Percentiles rank a stretch among this genome's conserved stretches.
Conservation (phyloP, 2,888 invertebrate genomes). For the Thyatira batis region DNA sequence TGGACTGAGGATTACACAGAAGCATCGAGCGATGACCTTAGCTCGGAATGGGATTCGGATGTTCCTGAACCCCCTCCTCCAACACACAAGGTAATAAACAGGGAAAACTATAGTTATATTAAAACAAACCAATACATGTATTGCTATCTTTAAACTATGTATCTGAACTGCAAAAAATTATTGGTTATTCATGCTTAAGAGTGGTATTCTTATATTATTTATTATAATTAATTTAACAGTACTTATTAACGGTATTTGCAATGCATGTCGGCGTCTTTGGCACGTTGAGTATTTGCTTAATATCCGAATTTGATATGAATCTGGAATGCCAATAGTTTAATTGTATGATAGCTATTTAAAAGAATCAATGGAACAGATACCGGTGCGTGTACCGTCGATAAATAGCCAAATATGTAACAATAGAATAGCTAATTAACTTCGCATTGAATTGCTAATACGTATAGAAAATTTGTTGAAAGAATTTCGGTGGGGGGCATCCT, state of each 20-base stretch:
- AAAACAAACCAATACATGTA: not conserved
- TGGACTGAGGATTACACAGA: conserved; percentile 91
- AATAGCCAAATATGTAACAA: conserved; percentile 24
- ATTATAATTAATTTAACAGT: not conserved
- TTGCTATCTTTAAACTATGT: not conserved
- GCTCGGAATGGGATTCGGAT: conserved; percentile 96
- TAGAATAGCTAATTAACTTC: conserved; percentile 37
- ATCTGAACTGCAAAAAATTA: not conserved
- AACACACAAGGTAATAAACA: conserved; percentile 57
- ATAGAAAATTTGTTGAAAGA: conserved; percentile 13
- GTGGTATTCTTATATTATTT: not conserved
- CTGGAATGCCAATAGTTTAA: conserved; percentile 7
- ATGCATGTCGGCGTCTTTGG: not conserved
- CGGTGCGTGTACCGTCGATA: conserved; percentile 24
- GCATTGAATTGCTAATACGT: conserved; percentile 36
- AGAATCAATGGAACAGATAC: conserved; percentile 25
- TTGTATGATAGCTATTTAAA: conserved; percentile 24
- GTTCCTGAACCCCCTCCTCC: conserved; percentile 82
- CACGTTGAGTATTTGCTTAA: not conserved
- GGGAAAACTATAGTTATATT: not conserved
- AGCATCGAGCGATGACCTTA: conserved; percentile 94
- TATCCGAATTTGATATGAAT: conserved; percentile 14
- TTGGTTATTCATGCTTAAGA: not conserved
- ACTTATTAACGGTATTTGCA: not conserved
- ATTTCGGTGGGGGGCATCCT: not conserved